phyloP scores from a whole-genome alignment of 2,113 vertebrate species.

The Xyliphius kryptos region DNA sequence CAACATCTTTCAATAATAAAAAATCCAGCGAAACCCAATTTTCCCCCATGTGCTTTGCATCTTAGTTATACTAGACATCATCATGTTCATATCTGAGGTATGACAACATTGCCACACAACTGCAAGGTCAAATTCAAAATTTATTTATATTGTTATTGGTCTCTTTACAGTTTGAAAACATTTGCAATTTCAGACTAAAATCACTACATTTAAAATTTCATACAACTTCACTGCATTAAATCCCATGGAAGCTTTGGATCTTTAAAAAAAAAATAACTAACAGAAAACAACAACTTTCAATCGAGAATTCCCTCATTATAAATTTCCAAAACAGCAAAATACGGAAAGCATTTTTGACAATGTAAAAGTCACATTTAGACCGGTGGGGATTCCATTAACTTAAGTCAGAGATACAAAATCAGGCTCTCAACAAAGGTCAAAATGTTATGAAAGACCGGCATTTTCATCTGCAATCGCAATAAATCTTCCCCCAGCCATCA shows the following conservation, averaged over 20 bases:
- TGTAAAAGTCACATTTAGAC: conserved; percentile 59
- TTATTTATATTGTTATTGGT: conserved; percentile 57
- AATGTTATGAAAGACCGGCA: conserved; percentile 20
- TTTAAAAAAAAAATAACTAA: conserved; percentile 11
- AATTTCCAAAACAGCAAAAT: conserved; percentile 29
- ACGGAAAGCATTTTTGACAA: conserved; percentile 19
- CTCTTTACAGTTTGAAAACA: conserved; percentile 54
- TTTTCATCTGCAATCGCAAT: conserved; percentile 15
- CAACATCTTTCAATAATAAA: no score
- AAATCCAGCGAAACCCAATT: not conserved
- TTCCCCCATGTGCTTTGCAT: no score
- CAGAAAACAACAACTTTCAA: no score
- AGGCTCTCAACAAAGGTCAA: no score
- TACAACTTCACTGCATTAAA: conserved; percentile 58
- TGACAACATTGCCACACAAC: conserved; percentile 13
- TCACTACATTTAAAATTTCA: conserved; percentile 59
- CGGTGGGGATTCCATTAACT: conserved; percentile 54
- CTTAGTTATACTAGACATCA: not conserved
- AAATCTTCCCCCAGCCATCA: conserved; percentile 21
- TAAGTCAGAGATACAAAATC: conserved; percentile 35
- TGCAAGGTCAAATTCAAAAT: conserved; percentile 57
- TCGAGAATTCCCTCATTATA: conserved; percentile 22
- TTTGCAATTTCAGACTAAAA: conserved; percentile 40
- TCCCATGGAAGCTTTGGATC: no score
- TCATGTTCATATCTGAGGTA: not conserved